Evolutionary conservation across 1,140 invertebrate genomes (phyloP).

Genomic region (Periplaneta americana): DNA sequence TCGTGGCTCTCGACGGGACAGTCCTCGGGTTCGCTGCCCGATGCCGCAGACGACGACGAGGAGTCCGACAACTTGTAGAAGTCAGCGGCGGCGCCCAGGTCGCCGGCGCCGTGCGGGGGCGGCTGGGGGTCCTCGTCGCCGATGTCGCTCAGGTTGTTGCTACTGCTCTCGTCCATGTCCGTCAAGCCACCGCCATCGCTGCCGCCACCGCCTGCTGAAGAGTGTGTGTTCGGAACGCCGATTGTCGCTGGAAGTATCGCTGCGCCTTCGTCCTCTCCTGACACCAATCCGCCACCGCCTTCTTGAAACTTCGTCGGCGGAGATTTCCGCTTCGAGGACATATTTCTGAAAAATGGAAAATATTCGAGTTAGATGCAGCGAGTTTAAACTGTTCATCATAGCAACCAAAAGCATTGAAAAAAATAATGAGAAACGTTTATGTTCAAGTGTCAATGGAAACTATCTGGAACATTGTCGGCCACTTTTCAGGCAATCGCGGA

Average conservation of each 20-base stretch:
- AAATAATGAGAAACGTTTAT: too few relatives aligned
- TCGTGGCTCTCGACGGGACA: constrained; percentile 44
- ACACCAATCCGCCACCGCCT: constrained; percentile 54
- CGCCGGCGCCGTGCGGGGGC: neutral
- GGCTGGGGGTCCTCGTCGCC: constrained; percentile 28
- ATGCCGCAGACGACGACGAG: constrained; percentile 43
- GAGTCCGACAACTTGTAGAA: constrained; percentile 51
- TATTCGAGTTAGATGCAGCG: neutral
- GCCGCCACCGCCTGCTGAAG: constrained; percentile 27
- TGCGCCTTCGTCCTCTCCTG: constrained; percentile 32
- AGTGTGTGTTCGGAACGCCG: neutral
- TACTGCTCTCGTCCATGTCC: constrained; percentile 38
- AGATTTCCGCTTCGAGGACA: constrained; percentile 91
- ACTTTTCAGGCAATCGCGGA: too few relatives aligned
- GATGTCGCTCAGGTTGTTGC: constrained; percentile 35
- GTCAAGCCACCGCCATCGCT: constrained; percentile 36
- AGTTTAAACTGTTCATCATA: too few relatives aligned
- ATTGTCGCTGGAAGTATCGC: neutral
- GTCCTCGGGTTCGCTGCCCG: constrained; percentile 40
- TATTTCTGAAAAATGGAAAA: constrained; percentile 60
- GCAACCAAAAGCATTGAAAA: too few relatives aligned
- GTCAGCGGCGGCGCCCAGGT: constrained; percentile 13
- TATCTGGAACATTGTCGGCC: too few relatives aligned
- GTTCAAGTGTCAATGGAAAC: too few relatives aligned
- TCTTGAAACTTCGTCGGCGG: constrained; percentile 85